Percentiles rank a stretch among this genome's conserved stretches.
Evolutionary conservation across 2,888 invertebrate genomes (phyloP).

Genomic region (Polymixis flavicincta): DNA sequence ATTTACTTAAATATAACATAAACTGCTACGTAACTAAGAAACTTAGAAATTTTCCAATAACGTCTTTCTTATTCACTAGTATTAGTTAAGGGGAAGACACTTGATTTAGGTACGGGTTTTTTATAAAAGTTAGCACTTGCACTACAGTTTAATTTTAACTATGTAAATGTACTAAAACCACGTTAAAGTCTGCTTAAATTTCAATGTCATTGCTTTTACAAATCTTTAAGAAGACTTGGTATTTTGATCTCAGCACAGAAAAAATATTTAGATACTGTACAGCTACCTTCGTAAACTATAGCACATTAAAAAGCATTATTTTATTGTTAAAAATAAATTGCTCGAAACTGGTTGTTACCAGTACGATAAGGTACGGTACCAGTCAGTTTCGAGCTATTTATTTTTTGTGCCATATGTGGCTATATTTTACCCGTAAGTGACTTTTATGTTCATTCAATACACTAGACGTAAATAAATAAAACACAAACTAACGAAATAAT

Average conservation of each 20-base stretch:
- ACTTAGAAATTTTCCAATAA: no score
- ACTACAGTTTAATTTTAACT: no score
- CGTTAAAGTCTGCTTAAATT: not conserved
- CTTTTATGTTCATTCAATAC: constrained; percentile 60
- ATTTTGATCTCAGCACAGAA: not conserved
- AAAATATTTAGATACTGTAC: not conserved
- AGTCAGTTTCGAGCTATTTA: constrained; percentile 15
- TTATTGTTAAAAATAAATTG: no score
- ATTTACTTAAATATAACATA: no score
- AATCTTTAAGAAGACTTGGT: not conserved
- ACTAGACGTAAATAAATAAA: constrained; percentile 50
- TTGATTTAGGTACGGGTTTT: no score
- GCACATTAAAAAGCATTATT: no score
- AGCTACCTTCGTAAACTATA: not conserved
- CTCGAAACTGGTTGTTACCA: no score
- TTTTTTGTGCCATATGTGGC: constrained; percentile 27
- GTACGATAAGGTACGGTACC: no score
- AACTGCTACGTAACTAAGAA: no score
- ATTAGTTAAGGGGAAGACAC: no score
- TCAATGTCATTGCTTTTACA: not conserved
- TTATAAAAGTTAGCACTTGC: no score
- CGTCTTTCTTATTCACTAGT: no score
- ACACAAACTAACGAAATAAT: constrained; percentile 50
- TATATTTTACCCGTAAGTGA: constrained; percentile 54
- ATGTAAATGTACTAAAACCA: not conserved